phyloP scores from a whole-genome alignment of 2,888 invertebrate genomes.

The Heliconius ismenius region DNA sequence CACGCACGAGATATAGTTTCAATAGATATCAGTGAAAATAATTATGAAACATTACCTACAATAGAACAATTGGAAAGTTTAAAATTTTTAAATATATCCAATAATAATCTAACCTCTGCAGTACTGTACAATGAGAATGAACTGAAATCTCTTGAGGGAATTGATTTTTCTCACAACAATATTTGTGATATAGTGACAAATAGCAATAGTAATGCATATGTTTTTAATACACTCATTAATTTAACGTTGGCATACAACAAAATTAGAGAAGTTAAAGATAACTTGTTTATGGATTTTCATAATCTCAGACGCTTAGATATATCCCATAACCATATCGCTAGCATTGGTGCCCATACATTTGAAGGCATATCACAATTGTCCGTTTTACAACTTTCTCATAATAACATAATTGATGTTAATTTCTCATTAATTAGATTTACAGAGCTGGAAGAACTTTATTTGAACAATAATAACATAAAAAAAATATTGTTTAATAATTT shows the following conservation, averaged over 20 bases:
- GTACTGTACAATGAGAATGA: constrained; percentile 50
- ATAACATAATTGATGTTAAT: constrained; percentile 57
- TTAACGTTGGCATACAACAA: constrained; percentile 62
- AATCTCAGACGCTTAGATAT: constrained; percentile 57
- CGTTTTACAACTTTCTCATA: constrained; percentile 57
- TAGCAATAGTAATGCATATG: constrained; percentile 29
- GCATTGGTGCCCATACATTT: constrained; percentile 54
- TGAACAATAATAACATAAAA: constrained; percentile 57
- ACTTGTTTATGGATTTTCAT: constrained; percentile 53
- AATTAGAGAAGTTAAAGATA: constrained; percentile 53
- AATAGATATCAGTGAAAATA: constrained; percentile 55
- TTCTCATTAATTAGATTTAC: constrained; percentile 57
- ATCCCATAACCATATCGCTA: constrained; percentile 58
- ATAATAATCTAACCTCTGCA: constrained; percentile 53
- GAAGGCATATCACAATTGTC: constrained; percentile 59
- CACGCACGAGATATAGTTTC: constrained; percentile 34
- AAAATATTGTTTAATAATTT: constrained; percentile 54
- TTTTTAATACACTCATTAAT: constrained; percentile 49
- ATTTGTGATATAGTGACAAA: constrained; percentile 51
- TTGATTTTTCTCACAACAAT: constrained; percentile 62
- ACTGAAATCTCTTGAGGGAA: constrained; percentile 48
- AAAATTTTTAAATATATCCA: constrained; percentile 53
- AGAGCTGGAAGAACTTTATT: constrained; percentile 53
- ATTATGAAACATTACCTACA: constrained; percentile 46
- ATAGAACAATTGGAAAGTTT: constrained; percentile 52